These are phyloP conservation scores for Metallyticus violacea DNA, from an alignment of 2,888 invertebrate species.

Conservation along the genomic window DNA sequence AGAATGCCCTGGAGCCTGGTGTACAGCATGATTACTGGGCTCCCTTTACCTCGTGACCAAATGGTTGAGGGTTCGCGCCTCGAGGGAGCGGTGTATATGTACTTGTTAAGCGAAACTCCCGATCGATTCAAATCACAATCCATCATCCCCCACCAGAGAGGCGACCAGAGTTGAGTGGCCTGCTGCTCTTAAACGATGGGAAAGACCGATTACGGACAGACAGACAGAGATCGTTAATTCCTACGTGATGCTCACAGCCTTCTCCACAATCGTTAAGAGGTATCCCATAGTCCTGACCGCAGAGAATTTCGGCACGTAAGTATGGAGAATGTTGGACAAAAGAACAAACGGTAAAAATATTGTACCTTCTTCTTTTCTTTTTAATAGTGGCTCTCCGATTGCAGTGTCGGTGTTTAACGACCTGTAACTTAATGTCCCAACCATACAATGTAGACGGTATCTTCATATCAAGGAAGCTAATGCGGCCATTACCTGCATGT, in stretches of 20 bases:
- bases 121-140: background rate
- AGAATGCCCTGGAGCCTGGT: background rate
- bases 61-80: background rate
- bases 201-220: background rate
- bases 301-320: background rate
- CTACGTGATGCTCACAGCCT: background rate
- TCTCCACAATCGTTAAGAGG: background rate
- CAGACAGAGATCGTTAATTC: background rate
- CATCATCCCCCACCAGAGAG: background rate
- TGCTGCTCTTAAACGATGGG: background rate
- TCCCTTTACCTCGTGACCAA: background rate
- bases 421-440: background rate
- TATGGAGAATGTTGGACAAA: background rate
- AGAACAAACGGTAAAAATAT: background rate
- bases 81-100: background rate
- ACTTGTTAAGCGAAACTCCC: background rate
- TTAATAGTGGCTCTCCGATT: no score
- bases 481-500: background rate
- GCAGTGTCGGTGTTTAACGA: background rate
- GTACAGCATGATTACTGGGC: background rate
- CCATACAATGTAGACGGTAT: background rate
- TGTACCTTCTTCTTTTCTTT: no score
- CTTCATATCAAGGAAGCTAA: background rate
- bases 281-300: background rate
- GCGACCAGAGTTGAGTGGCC: background rate